Evolutionary conservation across 2,797 vertebrate genomes (phyloP).

Genomic region (Hephaestus fuliginosus): DNA sequence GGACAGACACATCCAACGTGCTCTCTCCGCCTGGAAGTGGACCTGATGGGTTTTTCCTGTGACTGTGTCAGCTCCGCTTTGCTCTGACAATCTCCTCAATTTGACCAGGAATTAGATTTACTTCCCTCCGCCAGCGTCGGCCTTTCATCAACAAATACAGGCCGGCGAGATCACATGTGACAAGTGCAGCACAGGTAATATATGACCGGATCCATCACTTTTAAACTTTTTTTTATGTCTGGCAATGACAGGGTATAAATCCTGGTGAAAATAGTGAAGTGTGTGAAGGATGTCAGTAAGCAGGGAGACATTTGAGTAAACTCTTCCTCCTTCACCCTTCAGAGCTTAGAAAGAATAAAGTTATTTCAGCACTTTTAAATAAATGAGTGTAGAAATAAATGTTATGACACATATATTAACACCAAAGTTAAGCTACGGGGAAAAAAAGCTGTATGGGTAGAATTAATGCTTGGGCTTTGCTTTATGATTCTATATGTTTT

Average conservation of each 20-base stretch:
- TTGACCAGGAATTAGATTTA: conserved; percentile 75
- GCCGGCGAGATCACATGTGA: conserved; percentile 61
- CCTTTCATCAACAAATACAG: conserved; percentile 70
- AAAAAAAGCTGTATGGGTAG: not conserved
- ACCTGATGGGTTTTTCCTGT: conserved; percentile 51
- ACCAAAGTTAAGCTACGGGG: not conserved
- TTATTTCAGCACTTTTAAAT: conserved; percentile 3
- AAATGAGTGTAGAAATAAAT: not conserved
- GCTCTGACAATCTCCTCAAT: conserved; percentile 69
- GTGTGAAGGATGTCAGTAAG: conserved; percentile 32
- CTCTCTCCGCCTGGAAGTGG: conserved; percentile 40
- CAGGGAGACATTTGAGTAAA: conserved; percentile 7
- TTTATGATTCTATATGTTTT: not conserved
- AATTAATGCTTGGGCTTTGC: not conserved
- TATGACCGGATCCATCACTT: conserved; percentile 52
- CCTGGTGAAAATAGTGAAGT: conserved; percentile 31
- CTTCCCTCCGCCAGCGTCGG: conserved; percentile 55
- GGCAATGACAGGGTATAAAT: conserved; percentile 51
- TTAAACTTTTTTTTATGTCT: conserved; percentile 53
- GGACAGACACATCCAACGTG: conserved; percentile 30
- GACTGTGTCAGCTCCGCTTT: conserved; percentile 71
- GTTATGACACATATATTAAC: not conserved
- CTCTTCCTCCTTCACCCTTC: not conserved
- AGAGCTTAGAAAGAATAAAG: conserved; percentile 5
- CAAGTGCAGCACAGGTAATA: conserved; percentile 68